Base-by-base conservation (phyloP, 2,888 invertebrate genomes). In the Leuctra nigra region DNA sequence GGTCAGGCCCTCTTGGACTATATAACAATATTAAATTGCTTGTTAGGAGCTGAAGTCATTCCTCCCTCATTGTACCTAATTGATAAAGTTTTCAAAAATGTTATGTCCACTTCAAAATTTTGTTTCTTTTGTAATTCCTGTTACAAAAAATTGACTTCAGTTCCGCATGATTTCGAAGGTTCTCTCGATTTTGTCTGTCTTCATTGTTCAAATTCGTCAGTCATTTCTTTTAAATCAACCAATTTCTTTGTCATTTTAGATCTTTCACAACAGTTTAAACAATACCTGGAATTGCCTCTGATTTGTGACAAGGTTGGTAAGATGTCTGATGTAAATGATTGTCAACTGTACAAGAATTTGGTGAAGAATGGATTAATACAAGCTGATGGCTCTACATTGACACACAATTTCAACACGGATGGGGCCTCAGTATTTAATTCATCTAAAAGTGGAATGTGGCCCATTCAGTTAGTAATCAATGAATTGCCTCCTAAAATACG, bases 401-500 rank as follows among this genome's bases (percentile, higher is more conserved):
- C 23, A 9, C 23, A 46, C 46, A 46, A 46, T 14, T 46, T 46
- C 23, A 46, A 46, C 22, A 46, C 46, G n/a, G 46, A 46, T 24
- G 46, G 46, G n/a, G 46, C 46, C 2, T n/a, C 46, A 4, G 23
- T 46, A 23, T 46, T 46, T 23, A 22, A 46, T n/a, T 46, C 46
- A 6, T 46, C 23, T 9, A 46, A 46, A 23, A 46, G 23, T 11
- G 23, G 22, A 9, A 46, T 46, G 46, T 46, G 46, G 46, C 46
- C 46, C n/a, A 46, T 46, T 23, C 46, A 46, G n/a, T 24, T 46
- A 3, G 13, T n/a, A 20, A n/a, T 46, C n/a, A 46, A 46, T n/a
- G 46, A 46, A 23, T 24, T 46, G n/a, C 46, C 46, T n/a, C 46
- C 46, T 9, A 46, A 46, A 46, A 46, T 24, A 20, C 18, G 46